These are phyloP conservation scores for Phenacoccus solenopsis DNA, from an alignment of 1,140 invertebrate species.

Conservation along the genomic window DNA sequence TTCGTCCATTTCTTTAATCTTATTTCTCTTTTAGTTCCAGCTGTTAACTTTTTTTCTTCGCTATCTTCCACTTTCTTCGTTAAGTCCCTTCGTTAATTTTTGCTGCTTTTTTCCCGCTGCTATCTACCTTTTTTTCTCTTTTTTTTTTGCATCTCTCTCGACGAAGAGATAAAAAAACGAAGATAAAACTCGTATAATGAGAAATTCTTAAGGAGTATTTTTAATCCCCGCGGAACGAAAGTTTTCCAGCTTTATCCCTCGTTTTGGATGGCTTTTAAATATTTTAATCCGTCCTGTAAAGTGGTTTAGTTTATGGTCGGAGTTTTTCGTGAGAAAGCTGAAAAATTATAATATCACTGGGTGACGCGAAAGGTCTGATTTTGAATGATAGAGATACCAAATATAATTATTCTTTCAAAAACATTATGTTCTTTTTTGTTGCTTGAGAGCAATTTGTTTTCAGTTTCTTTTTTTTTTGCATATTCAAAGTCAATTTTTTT, in stretches of 20 bases:
- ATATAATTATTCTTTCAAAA: no score
- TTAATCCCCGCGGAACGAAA: constrained; percentile 1
- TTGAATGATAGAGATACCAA: not conserved
- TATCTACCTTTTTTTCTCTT: not conserved
- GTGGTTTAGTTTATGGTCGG: not conserved
- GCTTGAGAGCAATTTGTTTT: no score
- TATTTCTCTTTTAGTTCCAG: constrained; percentile 11
- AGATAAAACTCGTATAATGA: not conserved
- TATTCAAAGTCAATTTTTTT: no score
- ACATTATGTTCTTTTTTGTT: no score
- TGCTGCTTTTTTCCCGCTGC: not conserved
- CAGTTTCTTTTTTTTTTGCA: no score
- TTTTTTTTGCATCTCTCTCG: not conserved
- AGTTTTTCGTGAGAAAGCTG: not conserved
- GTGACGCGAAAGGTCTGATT: not conserved
- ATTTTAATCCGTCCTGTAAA: constrained; percentile 2
- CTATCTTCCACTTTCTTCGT: not conserved
- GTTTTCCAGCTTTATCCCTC: not conserved
- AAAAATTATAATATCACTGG: not conserved
- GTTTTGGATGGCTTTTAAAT: not conserved
- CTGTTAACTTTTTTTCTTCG: constrained; percentile 4
- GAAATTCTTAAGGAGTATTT: not conserved
- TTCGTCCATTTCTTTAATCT: constrained; percentile 11
- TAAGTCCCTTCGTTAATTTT: constrained; percentile 9
- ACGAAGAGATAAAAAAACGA: not conserved